A percentile compares a stretch with the other conserved stretches of the same genome.
These are phyloP conservation scores for Tachystola acroxantha DNA, from an alignment of 2,888 invertebrate species.

Conservation along the genomic window DNA sequence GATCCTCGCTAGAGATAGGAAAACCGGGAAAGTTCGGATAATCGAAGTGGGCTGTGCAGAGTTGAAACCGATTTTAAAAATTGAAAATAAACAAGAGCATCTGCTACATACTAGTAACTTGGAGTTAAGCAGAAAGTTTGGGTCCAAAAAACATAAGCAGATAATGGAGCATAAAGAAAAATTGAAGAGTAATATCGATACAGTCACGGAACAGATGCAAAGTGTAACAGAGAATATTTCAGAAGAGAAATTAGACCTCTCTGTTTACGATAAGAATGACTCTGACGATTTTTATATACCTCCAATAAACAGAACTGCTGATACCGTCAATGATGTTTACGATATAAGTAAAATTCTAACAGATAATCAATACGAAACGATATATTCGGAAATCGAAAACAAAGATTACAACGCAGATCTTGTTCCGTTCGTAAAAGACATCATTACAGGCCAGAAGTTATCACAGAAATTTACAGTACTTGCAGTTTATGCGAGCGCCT, in stretches of 20 bases:
- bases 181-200: constrained; percentile 75
- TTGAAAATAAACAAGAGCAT: constrained; percentile 25
- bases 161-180: constrained; percentile 79
- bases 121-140: constrained; percentile 80
- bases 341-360: constrained; percentile 59
- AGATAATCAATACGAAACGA: constrained; percentile 47
- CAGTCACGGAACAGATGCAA: constrained; percentile 77
- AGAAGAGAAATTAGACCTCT: constrained; percentile 48
- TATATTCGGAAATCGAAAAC: constrained; percentile 40
- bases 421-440: constrained; percentile 32
- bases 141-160: constrained; percentile 80
- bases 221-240: constrained; percentile 61
- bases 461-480: constrained; percentile 34
- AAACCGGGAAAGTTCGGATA: constrained; percentile 53
- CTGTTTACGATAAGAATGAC: constrained; percentile 44
- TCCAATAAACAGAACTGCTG: constrained; percentile 67
- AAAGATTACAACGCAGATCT: constrained; percentile 36
- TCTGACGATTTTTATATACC: constrained; percentile 67
- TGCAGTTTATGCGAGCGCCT: constrained; percentile 44
- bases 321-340: constrained; percentile 63
- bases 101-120: constrained; percentile 40
- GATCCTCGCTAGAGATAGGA: constrained; percentile 44
- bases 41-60: constrained; percentile 45
- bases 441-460: constrained; percentile 25
- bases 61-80: constrained; percentile 41